Evolutionary conservation across 2,113 vertebrate species (phyloP).

Genomic region (Prionailurus bengalensis): DNA sequence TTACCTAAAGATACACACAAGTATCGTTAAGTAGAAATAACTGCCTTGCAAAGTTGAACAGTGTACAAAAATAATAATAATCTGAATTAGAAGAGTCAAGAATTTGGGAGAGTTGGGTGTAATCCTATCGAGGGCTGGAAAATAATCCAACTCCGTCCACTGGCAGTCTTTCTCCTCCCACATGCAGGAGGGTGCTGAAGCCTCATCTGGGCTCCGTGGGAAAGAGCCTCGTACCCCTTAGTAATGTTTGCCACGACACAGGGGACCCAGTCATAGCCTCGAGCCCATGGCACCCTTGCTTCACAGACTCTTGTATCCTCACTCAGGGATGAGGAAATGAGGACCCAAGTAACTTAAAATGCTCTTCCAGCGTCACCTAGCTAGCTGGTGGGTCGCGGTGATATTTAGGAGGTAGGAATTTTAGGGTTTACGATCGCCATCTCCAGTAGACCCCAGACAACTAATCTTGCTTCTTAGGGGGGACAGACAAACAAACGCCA

Average conservation of each 20-base stretch:
- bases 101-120: neutral
- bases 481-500: neutral
- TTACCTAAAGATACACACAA: neutral
- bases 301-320: neutral
- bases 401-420: neutral
- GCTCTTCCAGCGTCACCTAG: neutral
- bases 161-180: neutral
- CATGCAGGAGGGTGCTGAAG: neutral
- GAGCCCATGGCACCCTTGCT: neutral
- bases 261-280: neutral
- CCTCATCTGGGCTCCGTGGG: accelerated
- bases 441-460: neutral
- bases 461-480: neutral
- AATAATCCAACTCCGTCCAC: neutral
- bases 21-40: constrained; percentile 33
- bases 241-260: neutral
- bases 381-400: neutral
- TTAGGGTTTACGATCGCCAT: neutral
- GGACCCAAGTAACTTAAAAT: neutral
- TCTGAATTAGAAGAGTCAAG: neutral
- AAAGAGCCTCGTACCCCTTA: neutral
- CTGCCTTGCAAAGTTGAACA: constrained; percentile 44
- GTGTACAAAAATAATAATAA: neutral
- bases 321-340: neutral
- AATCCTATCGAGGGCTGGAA: neutral